phyloP scores from a whole-genome alignment of 2,888 invertebrate genomes.

The Phoenoteleia sp. region DNA sequence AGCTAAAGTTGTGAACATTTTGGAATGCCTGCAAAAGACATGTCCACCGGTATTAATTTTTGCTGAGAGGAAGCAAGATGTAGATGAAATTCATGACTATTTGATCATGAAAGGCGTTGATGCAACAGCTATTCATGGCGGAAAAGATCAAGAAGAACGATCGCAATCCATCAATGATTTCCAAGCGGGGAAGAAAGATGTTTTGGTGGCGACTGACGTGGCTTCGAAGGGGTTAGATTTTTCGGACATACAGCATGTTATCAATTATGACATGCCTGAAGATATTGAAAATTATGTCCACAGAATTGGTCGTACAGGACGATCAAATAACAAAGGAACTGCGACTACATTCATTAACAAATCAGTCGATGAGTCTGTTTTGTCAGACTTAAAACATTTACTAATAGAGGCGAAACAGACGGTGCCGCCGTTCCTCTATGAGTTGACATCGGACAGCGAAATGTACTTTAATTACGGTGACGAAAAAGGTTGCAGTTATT shows the following conservation, averaged over 20 bases:
- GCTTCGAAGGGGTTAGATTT: conserved; percentile 53
- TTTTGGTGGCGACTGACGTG: conserved; percentile 56
- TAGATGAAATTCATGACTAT: conserved; percentile 43
- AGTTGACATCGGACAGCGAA: no score
- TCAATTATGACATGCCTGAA: conserved; percentile 57
- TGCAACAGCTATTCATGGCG: conserved; percentile 53
- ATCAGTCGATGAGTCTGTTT: no score
- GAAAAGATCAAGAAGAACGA: conserved; percentile 49
- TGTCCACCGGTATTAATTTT: no score
- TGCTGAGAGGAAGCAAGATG: conserved; percentile 52
- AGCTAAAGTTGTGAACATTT: no score
- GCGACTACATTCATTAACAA: no score
- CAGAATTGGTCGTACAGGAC: conserved; percentile 54
- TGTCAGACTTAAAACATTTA: no score
- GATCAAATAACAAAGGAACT: conserved; percentile 49
- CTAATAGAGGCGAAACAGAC: no score
- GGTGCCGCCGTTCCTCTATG: no score
- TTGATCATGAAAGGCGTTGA: conserved; percentile 49
- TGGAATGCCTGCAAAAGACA: no score
- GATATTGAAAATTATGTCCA: conserved; percentile 50
- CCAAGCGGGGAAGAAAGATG: conserved; percentile 38
- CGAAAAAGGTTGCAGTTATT: no score
- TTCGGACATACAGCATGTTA: conserved; percentile 58
- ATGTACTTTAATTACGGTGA: no score
- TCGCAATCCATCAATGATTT: conserved; percentile 50